These are phyloP conservation scores for Eonycteris spelaea DNA, from an alignment of 2,113 vertebrate genomes.

Conservation along the genomic window DNA sequence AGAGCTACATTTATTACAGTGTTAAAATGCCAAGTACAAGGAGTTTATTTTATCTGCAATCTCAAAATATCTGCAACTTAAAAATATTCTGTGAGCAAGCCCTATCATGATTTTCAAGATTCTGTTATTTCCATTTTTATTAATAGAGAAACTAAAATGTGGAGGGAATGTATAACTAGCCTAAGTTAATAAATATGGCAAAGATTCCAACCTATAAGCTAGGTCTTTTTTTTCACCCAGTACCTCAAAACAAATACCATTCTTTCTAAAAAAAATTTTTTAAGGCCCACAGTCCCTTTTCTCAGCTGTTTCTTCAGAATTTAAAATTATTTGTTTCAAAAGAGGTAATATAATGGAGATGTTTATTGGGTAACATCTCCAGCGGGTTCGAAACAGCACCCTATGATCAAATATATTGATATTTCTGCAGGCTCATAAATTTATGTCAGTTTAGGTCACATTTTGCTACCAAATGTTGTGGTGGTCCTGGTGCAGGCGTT, in stretches of 20 bases:
- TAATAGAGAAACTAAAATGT: not conserved
- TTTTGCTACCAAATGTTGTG: not conserved
- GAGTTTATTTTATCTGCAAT: not conserved
- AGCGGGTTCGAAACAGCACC: not conserved
- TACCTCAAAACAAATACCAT: not conserved
- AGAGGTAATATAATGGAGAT: not conserved
- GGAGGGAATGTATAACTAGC: not conserved
- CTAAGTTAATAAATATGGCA: not conserved
- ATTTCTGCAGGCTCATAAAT: not conserved
- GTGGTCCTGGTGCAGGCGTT: not conserved
- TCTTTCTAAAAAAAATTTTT: not conserved
- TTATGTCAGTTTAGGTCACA: not conserved
- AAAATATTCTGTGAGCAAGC: not conserved
- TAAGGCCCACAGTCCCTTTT: not conserved
- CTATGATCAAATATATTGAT: not conserved
- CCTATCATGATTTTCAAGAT: not conserved
- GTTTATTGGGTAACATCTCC: not conserved
- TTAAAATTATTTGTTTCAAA: not conserved
- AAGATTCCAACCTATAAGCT: not conserved
- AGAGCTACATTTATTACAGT: not conserved
- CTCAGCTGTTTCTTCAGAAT: constrained; percentile 1
- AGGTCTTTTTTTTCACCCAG: not conserved
- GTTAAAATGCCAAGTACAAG: not conserved
- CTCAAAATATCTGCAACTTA: not conserved
- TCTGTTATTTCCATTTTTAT: constrained; percentile 2